These are phyloP conservation scores for Linyphia triangularis DNA, from an alignment of 2,888 invertebrate species.

Conservation along the genomic window DNA sequence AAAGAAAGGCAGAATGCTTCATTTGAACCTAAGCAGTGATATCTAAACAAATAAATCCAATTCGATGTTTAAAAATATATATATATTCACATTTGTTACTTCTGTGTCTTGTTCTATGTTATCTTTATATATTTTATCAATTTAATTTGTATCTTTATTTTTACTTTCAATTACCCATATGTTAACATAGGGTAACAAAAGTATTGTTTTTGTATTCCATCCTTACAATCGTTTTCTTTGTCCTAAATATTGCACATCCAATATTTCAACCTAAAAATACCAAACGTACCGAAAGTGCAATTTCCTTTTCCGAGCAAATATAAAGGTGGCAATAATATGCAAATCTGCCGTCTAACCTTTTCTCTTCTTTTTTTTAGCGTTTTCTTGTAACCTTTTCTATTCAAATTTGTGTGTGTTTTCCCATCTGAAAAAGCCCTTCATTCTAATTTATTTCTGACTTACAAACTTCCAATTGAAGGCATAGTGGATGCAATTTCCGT, in stretches of 20 bases:
- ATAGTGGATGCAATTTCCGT: conserved; percentile 41
- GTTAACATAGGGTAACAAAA: too few species aligned
- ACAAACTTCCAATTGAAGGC: conserved; percentile 17
- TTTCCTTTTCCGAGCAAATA: neutral
- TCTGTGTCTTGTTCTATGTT: too few species aligned
- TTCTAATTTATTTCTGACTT: conserved; percentile 62
- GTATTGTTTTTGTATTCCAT: too few species aligned
- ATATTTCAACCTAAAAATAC: neutral
- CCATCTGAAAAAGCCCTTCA: conserved; percentile 44
- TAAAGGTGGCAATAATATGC: conserved; percentile 64
- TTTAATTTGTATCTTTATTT: too few species aligned
- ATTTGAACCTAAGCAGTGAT: too few species aligned
- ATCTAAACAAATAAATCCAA: too few species aligned
- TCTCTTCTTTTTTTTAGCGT: conserved; percentile 20
- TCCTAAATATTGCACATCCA: neutral
- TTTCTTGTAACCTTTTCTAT: conserved; percentile 22
- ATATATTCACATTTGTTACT: too few species aligned
- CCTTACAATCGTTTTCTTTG: too few species aligned
- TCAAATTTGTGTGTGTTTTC: neutral
- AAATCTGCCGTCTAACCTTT: conserved; percentile 55
- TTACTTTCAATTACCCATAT: too few species aligned
- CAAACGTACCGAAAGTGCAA: neutral
- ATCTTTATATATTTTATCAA: neutral
- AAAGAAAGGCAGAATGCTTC: too few species aligned
- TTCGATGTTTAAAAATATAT: too few species aligned